These are phyloP conservation scores for Drosophila affinis DNA, from an alignment of 2,888 invertebrate species.

Conservation along the genomic window DNA sequence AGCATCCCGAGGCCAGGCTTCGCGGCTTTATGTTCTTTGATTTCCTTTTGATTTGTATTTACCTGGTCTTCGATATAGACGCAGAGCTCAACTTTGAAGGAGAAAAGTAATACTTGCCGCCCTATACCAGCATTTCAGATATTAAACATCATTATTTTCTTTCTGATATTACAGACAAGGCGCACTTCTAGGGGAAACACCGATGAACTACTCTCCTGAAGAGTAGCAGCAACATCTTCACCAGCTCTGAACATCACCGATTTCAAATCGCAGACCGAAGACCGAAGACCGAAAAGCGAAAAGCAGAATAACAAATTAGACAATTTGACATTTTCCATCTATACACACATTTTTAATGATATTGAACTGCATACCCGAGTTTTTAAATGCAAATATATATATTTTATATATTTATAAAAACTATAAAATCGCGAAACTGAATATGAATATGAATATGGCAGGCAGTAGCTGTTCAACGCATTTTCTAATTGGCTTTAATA, in stretches of 20 bases:
- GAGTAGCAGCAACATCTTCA: constrained; percentile 35
- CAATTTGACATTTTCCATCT: constrained; percentile 63
- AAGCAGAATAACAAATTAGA: constrained; percentile 50
- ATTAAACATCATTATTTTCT: neutral
- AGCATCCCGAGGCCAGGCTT: constrained; percentile 68
- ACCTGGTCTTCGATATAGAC: constrained; percentile 53
- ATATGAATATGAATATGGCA: constrained; percentile 57
- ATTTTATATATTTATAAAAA: constrained; percentile 79
- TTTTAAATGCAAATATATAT: constrained; percentile 67
- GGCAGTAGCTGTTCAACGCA: constrained; percentile 62
- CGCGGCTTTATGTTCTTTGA: constrained; percentile 52
- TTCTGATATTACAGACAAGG: constrained; percentile 59
- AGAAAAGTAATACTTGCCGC: constrained; percentile 50
- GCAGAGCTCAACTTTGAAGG: constrained; percentile 76
- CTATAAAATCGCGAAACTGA: constrained; percentile 61
- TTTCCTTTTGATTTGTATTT: constrained; percentile 54
- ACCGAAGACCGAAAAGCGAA: constrained; percentile 38
- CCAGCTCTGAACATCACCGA: constrained; percentile 58
- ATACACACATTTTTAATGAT: constrained; percentile 64
- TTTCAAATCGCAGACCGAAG: constrained; percentile 44
- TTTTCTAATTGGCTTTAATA: constrained; percentile 79
- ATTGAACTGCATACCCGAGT: constrained; percentile 65
- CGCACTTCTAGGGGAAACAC: constrained; percentile 43
- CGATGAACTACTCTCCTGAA: constrained; percentile 19
- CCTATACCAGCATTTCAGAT: neutral